Percentiles rank a stretch among this genome's conserved stretches.
Evolutionary conservation across 1,140 invertebrate species (phyloP).

Genomic region (Drosophila mauritiana): DNA sequence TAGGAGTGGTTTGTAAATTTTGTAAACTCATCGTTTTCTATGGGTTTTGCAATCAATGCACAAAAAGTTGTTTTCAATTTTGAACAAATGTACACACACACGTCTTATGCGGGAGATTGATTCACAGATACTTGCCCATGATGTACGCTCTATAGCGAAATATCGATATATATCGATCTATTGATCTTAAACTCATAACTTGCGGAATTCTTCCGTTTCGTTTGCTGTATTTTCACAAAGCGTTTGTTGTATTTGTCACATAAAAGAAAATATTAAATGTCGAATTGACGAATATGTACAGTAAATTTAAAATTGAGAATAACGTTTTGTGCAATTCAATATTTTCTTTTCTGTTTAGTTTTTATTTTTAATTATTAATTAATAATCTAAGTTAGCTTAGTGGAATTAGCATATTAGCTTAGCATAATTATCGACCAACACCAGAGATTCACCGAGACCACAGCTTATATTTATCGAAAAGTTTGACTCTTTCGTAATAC

Average conservation of each 20-base stretch:
- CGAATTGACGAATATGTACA: constrained; percentile 73
- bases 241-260: constrained; percentile 22
- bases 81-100: constrained; percentile 81
- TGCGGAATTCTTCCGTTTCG: constrained; percentile 43
- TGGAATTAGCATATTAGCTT: neutral
- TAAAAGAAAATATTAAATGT: constrained; percentile 83
- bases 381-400: constrained; percentile 12
- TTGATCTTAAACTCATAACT: constrained; percentile 43
- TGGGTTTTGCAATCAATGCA: constrained; percentile 73
- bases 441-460: constrained; percentile 51
- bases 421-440: constrained; percentile 52
- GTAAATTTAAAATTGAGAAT: constrained; percentile 84
- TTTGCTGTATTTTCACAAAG: constrained; percentile 44
- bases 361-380: neutral
- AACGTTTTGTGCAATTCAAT: constrained; percentile 85
- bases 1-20: constrained; percentile 1
- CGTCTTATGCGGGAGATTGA: constrained; percentile 21
- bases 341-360: constrained; percentile 72
- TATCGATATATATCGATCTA: constrained; percentile 25
- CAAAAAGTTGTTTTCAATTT: constrained; percentile 85
- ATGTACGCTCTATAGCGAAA: constrained; percentile 49
- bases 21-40: constrained; percentile 20
- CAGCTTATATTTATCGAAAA: constrained; percentile 17
- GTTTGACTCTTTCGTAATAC: constrained; percentile 86
- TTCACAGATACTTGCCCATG: constrained; percentile 58